phyloP scores from a whole-genome alignment of 1,140 invertebrate genomes.

The Zaprionus ghesquierei region DNA sequence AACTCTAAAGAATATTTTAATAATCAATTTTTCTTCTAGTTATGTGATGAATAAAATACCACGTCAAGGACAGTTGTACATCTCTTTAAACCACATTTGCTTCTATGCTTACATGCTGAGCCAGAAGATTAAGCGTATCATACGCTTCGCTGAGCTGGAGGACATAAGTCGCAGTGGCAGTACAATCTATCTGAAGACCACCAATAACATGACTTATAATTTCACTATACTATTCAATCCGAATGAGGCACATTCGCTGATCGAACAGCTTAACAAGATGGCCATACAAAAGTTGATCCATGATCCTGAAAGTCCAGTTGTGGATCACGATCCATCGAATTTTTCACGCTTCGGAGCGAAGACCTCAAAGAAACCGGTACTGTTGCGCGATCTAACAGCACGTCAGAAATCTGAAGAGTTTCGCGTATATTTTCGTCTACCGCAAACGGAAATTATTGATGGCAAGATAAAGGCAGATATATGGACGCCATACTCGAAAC shows the following conservation, averaged over 20 bases:
- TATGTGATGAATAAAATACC: conserved; percentile 97
- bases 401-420: conserved; percentile 94
- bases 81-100: conserved; percentile 97
- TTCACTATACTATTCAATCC: conserved; percentile 91
- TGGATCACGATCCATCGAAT: conserved; percentile 66
- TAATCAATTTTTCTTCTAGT: conserved; percentile 83
- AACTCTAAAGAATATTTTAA: not conserved
- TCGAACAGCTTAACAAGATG: conserved; percentile 97
- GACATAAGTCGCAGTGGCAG: conserved; percentile 66
- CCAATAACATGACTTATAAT: conserved; percentile 79
- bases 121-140: conserved; percentile 92
- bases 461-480: conserved; percentile 91
- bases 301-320: conserved; percentile 81
- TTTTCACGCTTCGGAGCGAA: conserved; percentile 87
- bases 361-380: conserved; percentile 92
- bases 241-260: conserved; percentile 94
- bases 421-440: conserved; percentile 93
- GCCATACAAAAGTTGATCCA: conserved; percentile 92
- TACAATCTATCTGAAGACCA: conserved; percentile 77
- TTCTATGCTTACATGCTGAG: conserved; percentile 98
- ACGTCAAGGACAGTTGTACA: conserved; percentile 97
- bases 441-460: conserved; percentile 94
- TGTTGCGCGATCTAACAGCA: conserved; percentile 97
- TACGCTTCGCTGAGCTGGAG: conserved; percentile 84
- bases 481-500: conserved; percentile 98